Evolutionary conservation across 2,888 invertebrate genomes (phyloP), one percentile per base, ranked within the genome.

Genomic region (Yponomeuta evonymella): DNA sequence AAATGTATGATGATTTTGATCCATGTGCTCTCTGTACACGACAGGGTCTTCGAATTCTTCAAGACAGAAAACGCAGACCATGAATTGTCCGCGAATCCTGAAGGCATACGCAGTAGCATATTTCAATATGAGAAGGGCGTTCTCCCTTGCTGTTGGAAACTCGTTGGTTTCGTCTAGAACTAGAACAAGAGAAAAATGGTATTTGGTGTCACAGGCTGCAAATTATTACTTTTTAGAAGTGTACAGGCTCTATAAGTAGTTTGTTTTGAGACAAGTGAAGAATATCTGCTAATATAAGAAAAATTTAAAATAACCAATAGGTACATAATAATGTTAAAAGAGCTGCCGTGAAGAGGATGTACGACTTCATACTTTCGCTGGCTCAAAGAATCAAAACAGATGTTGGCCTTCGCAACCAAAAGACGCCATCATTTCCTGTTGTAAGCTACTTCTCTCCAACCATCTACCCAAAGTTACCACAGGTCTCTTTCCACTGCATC

Each of bases 31-130:
- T 70, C 90, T 83, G 75, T 83, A 90, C 12, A 77, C 76, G 10
- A 76, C 76, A 0, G 90, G 89, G n/a, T 87, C 85, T 30, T 81
- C 80, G 72, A 81, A 87, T 48, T 33, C 80, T 51, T 90, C 90
- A 73, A 84, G 81, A 81, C 91, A 91, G 81, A 87, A 90, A 74
- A 90, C 89, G 76, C 91, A 91, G 72, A 86, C 79, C 75, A 90
- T 78, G 15, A 73, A 76, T 73, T 83, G 85, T 10, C 84, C 84
- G 71, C 80, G 82, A 71, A 87, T 80, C 75, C 90, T 83, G 83
- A 91, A 91, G 74, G 91, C 91, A 77, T 87, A 88, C 67, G 83
- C 81, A 64, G 90, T 89, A 15, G 89, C 82, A 78, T 85, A 86
- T 81, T 83, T 76, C 82, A 91, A 83, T 71, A 91, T 80, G 73